Evolutionary conservation across 2,888 invertebrate species (phyloP), one percentile per base, ranked within the genome.

Genomic region (Empis stercorea): DNA sequence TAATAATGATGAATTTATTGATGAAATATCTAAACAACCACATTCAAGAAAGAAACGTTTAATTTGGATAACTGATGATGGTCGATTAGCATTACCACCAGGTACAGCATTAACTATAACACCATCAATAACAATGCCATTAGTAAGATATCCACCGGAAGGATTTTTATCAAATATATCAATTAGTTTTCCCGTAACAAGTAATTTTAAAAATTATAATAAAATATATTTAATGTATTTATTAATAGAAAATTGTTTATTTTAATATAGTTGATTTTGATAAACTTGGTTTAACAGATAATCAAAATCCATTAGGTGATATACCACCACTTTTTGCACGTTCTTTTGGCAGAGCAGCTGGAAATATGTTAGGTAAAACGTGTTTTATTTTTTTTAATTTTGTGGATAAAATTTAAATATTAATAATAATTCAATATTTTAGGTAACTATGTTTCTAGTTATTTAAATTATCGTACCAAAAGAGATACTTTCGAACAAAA

Each of bases 121-220:
- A 4, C 88, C 88, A 10, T 86, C 88, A 6, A 66, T 88, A 40
- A 81, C 87, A 6, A 71, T 88, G 72, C 88, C 88, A 10, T 80
- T 88, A 59, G 85, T 88, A 4, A 72, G 88, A 57, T 84, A 88
- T 72, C 88, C 88, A 10, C 87, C 87, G 0, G 81, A 84, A 60
- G 88, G 88, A 45, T 88, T 88, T 66, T 76, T 86, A 56, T 86
- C 87, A 45, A 88, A 88, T 64, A 73, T 88, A 72, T 82, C 87
- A 20, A 78, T 88, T 59, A 85, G 84, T 68, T 77, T 88, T 58
- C 88, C 88, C 15, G 82, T 88, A 60, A 83, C 87, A 61, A 87
- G 88, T 88, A 71, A 80, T 83, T 78, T 36, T 16, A 10, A 30
- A 10, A 16, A 9, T 16, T n/a, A 15, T n/a, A 30, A 7, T 20